Evolutionary conservation across 2,888 invertebrate genomes (phyloP), one percentile per base, ranked within the genome.

Genomic region (Drosophila neonasuta): DNA sequence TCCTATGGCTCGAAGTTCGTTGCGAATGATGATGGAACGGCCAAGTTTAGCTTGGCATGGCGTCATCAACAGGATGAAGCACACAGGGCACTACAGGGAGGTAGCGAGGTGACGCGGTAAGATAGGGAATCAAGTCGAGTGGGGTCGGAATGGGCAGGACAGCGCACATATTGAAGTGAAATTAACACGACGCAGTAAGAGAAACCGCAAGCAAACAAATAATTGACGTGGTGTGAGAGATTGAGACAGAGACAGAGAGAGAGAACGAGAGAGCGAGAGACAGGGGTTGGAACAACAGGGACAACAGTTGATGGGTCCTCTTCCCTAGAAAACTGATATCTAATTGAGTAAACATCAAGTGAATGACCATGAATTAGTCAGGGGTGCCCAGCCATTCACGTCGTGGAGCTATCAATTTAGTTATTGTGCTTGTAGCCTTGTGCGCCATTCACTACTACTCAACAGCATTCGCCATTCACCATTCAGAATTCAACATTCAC

Each of bases 281-380:
- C n/a, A n/a, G 42, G 13, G 32, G 7, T 11, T 29, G 13, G 13
- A 20, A 3, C 3, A 42, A n/a, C 41, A 29, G 49, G 36, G 10
- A 29, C 17, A 32, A 20, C 48, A 68, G 36, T 36, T 57, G 59
- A 52, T 52, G 68, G 46, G 24, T 54, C 36, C 54, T 58, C 55
- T 50, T 52, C 57, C 52, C 62, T 61, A 65, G 75, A 77, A 86
- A 86, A 68, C 74, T 81, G 85, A 83, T 83, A 84, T 75, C 77
- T 69, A 81, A 84, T 81, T 81, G 85, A 67, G 82, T 85, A 84
- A 83, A 83, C 81, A 86, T 30, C 46, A 20, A 46, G 57, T 51
- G 60, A 72, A 69, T 69, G 72, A 4, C 64, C 74, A 68, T 64
- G 62, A 74, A 77, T 72, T 65, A 56, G 72, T 54, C 61, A 48